Conservation (phyloP, 2,888 invertebrate genomes). For the Pinctada fucata region DNA sequence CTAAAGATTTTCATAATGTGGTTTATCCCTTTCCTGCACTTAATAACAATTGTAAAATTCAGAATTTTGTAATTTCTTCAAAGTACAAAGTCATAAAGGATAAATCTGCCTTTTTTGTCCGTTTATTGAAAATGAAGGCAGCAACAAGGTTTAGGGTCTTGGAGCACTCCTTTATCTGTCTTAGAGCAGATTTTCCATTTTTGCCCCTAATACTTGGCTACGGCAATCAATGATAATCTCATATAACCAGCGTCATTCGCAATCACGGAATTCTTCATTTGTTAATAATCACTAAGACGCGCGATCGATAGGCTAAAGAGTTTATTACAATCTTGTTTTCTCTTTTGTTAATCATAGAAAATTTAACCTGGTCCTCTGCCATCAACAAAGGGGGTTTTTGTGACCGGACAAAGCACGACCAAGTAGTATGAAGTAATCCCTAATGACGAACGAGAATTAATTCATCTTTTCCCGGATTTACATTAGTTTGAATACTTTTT, state of each 20-base stretch:
- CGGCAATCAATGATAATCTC: neutral
- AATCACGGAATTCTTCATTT: neutral
- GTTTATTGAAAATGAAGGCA: no score
- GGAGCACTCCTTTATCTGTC: no score
- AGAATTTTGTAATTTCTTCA: no score
- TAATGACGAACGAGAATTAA: neutral
- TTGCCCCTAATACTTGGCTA: no score
- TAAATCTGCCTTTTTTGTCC: no score
- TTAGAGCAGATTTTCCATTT: no score
- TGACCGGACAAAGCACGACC: neutral
- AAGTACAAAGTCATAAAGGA: no score
- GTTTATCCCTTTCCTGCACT: no score
- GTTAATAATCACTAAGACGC: neutral
- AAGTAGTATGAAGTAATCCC: neutral
- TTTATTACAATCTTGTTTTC: neutral
- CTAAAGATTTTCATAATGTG: no score
- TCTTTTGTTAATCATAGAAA: neutral
- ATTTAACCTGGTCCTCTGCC: neutral
- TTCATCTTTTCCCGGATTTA: neutral
- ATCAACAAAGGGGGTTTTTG: neutral
- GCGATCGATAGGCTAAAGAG: neutral
- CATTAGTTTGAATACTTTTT: slow-evolving; percentile 25
- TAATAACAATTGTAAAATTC: no score
- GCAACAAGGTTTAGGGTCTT: no score
- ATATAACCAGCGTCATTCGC: neutral